These are phyloP conservation scores for Trisateles emortualis DNA, from an alignment of 2,888 invertebrate species.

Conservation along the genomic window DNA sequence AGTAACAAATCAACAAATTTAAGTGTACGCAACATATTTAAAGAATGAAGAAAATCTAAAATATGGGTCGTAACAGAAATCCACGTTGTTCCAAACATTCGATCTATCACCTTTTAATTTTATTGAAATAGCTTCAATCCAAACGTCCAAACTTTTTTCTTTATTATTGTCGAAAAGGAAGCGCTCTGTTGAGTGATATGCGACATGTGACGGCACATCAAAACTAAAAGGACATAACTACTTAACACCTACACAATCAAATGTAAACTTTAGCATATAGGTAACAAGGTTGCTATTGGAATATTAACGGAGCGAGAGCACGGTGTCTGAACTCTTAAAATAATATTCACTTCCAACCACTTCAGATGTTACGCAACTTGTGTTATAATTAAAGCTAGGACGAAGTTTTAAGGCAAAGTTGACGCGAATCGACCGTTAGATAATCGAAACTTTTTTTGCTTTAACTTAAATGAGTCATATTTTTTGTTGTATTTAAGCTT, in stretches of 20 bases:
- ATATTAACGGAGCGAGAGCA: slow-evolving; percentile 48
- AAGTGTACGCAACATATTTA: neutral
- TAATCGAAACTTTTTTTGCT: slow-evolving; percentile 26
- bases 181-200: slow-evolving; percentile 82
- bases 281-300: slow-evolving; percentile 62
- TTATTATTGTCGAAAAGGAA: slow-evolving; percentile 84
- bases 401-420: slow-evolving; percentile 70
- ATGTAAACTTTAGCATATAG: slow-evolving; percentile 66
- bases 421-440: slow-evolving; percentile 57
- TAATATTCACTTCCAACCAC: slow-evolving; percentile 84
- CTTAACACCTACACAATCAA: slow-evolving; percentile 49
- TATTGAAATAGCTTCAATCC: slow-evolving; percentile 55
- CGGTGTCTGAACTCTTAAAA: slow-evolving; percentile 85
- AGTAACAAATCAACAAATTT: neutral
- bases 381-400: slow-evolving; percentile 82
- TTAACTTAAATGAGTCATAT: too few species aligned
- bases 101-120: slow-evolving; percentile 62
- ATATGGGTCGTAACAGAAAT: neutral
- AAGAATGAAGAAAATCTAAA: neutral
- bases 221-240: slow-evolving; percentile 63
- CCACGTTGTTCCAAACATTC: slow-evolving; percentile 14
- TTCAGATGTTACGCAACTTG: slow-evolving; percentile 81
- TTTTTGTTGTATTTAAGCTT: too few species aligned
- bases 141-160: slow-evolving; percentile 62
- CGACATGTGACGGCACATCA: slow-evolving; percentile 77